Conservation (phyloP, 2,888 invertebrate species). For the Lamproptera curius region DNA sequence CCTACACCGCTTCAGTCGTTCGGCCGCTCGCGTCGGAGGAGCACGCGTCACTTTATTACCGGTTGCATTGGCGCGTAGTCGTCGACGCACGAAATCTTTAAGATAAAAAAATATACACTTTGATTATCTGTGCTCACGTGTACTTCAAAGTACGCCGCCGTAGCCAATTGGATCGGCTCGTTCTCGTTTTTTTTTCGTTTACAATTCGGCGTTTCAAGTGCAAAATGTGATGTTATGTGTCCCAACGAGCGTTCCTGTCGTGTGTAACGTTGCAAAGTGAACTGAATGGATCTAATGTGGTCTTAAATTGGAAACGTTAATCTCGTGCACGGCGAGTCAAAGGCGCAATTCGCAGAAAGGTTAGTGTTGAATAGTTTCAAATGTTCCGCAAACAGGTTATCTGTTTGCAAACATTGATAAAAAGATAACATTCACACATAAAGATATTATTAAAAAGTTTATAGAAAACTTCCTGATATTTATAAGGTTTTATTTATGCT, state of each 20-base stretch:
- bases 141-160: slow-evolving; percentile 38
- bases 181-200: slow-evolving; percentile 41
- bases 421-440: slow-evolving; percentile 11
- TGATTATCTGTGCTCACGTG: slow-evolving; percentile 45
- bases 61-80: slow-evolving; percentile 47
- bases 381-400: slow-evolving; percentile 9
- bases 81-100: slow-evolving; percentile 52
- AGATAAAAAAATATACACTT: slow-evolving; percentile 49
- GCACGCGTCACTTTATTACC: slow-evolving; percentile 22
- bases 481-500: too few relatives aligned
- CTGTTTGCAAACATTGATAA: slow-evolving; percentile 23
- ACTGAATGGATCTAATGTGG: slow-evolving; percentile 67
- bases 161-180: slow-evolving; percentile 50
- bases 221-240: slow-evolving; percentile 76
- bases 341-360: slow-evolving; percentile 22
- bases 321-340: slow-evolving; percentile 35
- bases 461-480: too few relatives aligned
- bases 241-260: slow-evolving; percentile 58
- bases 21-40: slow-evolving; percentile 39
- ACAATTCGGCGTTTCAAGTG: slow-evolving; percentile 52
- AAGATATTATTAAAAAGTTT: too few relatives aligned
- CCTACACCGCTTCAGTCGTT: slow-evolving; percentile 52
- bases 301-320: slow-evolving; percentile 62
- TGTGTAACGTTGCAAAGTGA: slow-evolving; percentile 69
- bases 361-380: slow-evolving; percentile 16